phyloP scores from a whole-genome alignment of 2,888 invertebrate species.

The Ennomos quercinarius region DNA sequence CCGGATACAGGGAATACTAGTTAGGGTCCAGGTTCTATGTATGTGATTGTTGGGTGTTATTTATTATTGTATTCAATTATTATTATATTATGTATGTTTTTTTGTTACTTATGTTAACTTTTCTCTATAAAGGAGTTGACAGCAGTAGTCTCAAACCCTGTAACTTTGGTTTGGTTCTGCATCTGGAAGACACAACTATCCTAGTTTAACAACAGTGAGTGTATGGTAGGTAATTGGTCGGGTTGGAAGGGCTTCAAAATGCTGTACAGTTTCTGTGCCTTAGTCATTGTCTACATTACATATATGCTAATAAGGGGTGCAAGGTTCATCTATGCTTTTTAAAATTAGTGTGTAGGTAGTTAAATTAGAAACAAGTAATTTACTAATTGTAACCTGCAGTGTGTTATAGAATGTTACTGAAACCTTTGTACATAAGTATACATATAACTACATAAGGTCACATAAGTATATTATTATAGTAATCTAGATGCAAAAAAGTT shows the following conservation, averaged over 20 bases:
- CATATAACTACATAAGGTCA: too few species aligned
- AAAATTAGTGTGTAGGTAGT: conserved; percentile 12
- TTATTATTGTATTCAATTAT: too few species aligned
- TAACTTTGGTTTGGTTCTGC: conserved; percentile 29
- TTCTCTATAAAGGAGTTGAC: conserved; percentile 62
- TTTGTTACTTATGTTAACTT: conserved; percentile 42
- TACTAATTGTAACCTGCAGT: not conserved
- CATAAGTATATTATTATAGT: not conserved
- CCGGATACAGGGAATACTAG: too few species aligned
- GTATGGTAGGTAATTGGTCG: conserved; percentile 41
- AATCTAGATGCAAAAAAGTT: too few species aligned
- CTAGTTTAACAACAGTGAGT: conserved; percentile 54
- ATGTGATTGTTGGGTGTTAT: too few species aligned
- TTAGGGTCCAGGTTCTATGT: too few species aligned
- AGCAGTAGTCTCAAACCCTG: conserved; percentile 39
- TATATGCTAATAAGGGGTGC: conserved; percentile 17
- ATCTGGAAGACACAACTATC: conserved; percentile 28
- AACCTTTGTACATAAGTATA: too few species aligned
- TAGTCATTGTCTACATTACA: conserved; percentile 9
- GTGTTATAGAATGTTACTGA: conserved; percentile 2
- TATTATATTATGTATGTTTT: conserved; percentile 14
- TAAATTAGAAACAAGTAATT: not conserved
- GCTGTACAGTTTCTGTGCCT: conserved; percentile 17
- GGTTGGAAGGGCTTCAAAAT: conserved; percentile 46
- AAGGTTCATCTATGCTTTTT: conserved; percentile 14